Evolutionary conservation across 35 echinoderm and acorn worm species (phyloP), one percentile per base, ranked within the genome.

Genomic region (Hemicentrotus pulcherrimus): DNA sequence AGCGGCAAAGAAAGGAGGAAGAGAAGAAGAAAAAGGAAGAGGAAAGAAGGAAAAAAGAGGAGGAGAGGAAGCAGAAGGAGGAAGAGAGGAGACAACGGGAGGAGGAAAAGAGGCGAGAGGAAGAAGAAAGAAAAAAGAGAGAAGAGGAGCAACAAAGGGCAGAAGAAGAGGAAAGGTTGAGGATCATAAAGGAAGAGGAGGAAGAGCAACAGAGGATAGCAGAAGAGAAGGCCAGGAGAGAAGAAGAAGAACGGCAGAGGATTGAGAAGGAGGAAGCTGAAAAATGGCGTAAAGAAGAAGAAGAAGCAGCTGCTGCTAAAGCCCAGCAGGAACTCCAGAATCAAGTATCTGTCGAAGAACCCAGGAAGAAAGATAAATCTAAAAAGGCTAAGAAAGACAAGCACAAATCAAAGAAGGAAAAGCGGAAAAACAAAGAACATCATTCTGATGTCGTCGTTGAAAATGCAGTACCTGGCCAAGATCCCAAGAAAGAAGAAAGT

Each of bases 311-410:
- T 46, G 91, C 91, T 31, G 11, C 48, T 14, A 93, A 30, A 31
- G 94, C 33, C 13, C 31, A 94, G 59, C 61, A 31, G 46, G 94
- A 35, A 24, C 59, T 94, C 24, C 55, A 86, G 24, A 86, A 78
- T 32, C 48, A 58, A 31, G 8, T n/a, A 94, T 16, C 31, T 33
- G 61, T 48, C n/a, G 94, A 96, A 48, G 94, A 65, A 86, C 86
- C 94, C 47, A 96, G 91, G 45, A 91, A 88, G 86, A 95, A 97
- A 86, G 95, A 96, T 86, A 94, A 86, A 87, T n/a, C 87, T 24
- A 94, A 95, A 78, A 95, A 97, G 94, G 28, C 24, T 5, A 94
- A 95, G 32, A 87, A 91, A 94, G 46, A 88, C 45, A 94, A 97
- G 71, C 87, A 70, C 65, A 96, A 94, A 88, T 48, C 47, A 6